Percentiles rank a stretch among this genome's conserved stretches.
phyloP scores from a whole-genome alignment of 2,113 vertebrate species.

The Diglossa brunneiventris region DNA sequence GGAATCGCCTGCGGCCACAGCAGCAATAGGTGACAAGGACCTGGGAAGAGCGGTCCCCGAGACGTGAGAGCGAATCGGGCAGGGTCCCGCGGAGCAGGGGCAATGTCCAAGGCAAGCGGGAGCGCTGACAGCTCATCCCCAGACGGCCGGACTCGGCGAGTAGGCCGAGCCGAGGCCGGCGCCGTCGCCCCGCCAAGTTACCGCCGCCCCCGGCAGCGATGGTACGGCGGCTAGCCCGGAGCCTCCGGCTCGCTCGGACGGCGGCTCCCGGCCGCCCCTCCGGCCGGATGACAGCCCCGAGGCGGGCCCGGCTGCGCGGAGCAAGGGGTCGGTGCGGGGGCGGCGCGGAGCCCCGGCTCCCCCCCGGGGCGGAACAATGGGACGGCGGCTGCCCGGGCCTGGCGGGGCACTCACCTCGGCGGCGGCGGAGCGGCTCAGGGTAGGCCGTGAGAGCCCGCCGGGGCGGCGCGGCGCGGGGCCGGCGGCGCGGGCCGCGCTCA shows the following conservation, averaged over 20 bases:
- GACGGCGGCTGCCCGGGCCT: not conserved
- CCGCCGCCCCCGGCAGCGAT: not conserved
- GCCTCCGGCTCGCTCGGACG: not conserved
- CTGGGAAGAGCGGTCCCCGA: no score
- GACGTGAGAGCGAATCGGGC: not conserved
- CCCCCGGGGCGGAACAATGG: not conserved
- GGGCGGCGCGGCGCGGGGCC: not conserved
- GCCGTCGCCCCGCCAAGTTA: not conserved
- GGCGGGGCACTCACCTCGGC: conserved; percentile 15
- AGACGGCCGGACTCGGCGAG: not conserved
- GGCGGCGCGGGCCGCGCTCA: no score
- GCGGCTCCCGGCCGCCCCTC: not conserved
- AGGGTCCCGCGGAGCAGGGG: not conserved
- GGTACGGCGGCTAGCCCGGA: not conserved
- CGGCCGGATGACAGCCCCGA: not conserved
- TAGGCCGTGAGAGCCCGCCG: not conserved
- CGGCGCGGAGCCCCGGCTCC: not conserved
- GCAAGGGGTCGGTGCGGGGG: not conserved
- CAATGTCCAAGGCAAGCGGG: not conserved
- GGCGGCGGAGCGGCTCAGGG: not conserved
- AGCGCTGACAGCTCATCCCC: not conserved
- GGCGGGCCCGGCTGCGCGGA: not conserved
- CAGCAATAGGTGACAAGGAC: not conserved
- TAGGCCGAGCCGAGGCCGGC: not conserved
- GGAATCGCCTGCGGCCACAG: not conserved